These are phyloP conservation scores for Hypocryptadius cinnamomeus DNA, from an alignment of 2,113 vertebrate genomes.

Conservation along the genomic window DNA sequence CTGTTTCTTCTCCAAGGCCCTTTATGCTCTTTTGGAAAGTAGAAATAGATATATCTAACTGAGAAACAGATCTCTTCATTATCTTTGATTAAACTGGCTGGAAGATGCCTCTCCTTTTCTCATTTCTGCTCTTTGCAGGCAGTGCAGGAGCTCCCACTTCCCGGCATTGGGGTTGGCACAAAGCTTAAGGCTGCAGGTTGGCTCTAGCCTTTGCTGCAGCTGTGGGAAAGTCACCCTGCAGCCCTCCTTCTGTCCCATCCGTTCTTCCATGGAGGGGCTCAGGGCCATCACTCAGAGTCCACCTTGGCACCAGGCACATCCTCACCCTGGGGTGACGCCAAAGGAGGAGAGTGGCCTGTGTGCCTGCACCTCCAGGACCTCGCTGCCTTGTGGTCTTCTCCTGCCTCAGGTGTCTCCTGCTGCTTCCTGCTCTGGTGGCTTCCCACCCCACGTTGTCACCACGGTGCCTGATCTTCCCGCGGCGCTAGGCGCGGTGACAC, in stretches of 20 bases:
- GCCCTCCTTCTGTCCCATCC: not conserved
- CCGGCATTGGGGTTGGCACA: not conserved
- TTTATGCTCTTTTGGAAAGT: not conserved
- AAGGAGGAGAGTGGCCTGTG: not conserved
- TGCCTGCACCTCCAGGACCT: not conserved
- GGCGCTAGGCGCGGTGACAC: rapidly evolving
- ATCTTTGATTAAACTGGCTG: not conserved
- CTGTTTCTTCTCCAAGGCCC: not conserved
- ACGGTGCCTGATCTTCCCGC: not conserved
- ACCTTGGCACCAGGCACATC: not conserved
- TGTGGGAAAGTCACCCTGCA: not conserved
- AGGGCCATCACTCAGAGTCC: not conserved
- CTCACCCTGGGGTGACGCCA: too few species aligned
- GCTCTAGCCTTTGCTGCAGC: not conserved
- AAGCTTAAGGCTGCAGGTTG: not conserved
- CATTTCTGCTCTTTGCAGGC: not conserved
- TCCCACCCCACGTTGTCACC: not conserved
- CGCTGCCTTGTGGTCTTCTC: not conserved
- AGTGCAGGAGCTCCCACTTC: not conserved
- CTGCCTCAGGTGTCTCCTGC: not conserved
- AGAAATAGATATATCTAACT: not conserved
- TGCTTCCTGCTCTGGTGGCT: not conserved
- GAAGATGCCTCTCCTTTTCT: not conserved
- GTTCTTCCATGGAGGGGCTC: not conserved
- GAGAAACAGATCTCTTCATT: not conserved